These are phyloP conservation scores for Panzeria rudis DNA, from an alignment of 2,888 invertebrate genomes.

Conservation along the genomic window DNA sequence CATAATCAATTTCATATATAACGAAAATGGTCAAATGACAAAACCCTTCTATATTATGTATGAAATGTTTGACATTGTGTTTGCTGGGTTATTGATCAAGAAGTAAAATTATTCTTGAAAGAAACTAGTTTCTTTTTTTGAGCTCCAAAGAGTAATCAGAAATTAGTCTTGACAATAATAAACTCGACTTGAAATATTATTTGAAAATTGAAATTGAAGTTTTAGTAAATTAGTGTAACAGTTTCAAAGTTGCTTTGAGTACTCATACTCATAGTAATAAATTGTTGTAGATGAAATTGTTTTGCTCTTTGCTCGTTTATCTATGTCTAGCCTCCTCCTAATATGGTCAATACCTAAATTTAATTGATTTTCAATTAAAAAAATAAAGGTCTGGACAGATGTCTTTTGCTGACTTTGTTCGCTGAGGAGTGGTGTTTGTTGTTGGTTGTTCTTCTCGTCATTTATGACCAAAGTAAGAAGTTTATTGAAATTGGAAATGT, in stretches of 20 bases:
- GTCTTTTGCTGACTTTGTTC: constrained; percentile 30
- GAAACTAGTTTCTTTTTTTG: constrained; percentile 51
- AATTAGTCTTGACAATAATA: constrained; percentile 71
- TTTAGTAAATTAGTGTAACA: constrained; percentile 54
- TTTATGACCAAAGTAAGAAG: constrained; percentile 22
- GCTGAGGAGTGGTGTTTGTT: constrained; percentile 19
- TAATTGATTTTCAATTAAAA: constrained; percentile 70
- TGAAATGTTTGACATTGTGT: neutral
- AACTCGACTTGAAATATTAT: constrained; percentile 36
- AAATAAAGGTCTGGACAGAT: constrained; percentile 40
- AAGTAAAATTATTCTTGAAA: neutral
- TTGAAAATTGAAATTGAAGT: constrained; percentile 54
- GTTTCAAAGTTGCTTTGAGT: constrained; percentile 28
- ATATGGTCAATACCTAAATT: constrained; percentile 69
- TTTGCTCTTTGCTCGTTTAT: constrained; percentile 7
- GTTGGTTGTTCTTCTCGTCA: constrained; percentile 12
- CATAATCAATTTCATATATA: too few species aligned
- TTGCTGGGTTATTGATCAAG: neutral
- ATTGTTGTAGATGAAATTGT: constrained; percentile 26
- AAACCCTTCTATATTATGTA: too few species aligned
- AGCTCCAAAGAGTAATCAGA: constrained; percentile 63
- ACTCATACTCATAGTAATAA: neutral
- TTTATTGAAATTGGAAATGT: constrained; percentile 49
- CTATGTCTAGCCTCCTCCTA: constrained; percentile 43
- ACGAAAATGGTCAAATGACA: too few species aligned